Evolutionary conservation across 2,113 vertebrate species (phyloP).

Genomic region (Nibea albiflora): DNA sequence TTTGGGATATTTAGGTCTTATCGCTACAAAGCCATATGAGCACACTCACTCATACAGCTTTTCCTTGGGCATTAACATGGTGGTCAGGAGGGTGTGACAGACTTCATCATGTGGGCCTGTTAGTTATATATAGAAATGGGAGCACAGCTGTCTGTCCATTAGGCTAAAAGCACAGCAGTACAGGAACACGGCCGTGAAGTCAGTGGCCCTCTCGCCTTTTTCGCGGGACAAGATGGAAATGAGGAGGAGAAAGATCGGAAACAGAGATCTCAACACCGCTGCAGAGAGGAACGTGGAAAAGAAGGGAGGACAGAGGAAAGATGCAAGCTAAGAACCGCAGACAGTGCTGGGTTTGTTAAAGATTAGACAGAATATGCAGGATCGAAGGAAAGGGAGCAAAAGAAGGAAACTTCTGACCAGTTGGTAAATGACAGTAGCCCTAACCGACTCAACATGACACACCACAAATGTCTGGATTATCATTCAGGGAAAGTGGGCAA

Average conservation of each 20-base stretch:
- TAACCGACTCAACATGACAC: not conserved
- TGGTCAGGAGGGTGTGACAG: conserved; percentile 54
- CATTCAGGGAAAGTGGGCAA: not conserved
- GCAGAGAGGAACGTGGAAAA: not conserved
- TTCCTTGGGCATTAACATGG: conserved; percentile 13
- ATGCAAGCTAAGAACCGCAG: not conserved
- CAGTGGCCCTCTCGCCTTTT: conserved; percentile 20
- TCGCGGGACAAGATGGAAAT: not conserved
- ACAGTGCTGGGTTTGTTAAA: not conserved
- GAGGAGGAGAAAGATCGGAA: conserved; percentile 1
- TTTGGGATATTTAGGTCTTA: not conserved
- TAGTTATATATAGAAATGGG: conserved; percentile 80
- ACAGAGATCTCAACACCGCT: conserved; percentile 2
- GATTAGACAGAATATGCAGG: not conserved
- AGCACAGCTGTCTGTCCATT: conserved; percentile 79
- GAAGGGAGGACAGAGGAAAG: not conserved
- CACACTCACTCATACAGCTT: not conserved
- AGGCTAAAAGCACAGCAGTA: conserved; percentile 72
- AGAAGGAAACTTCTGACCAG: not conserved
- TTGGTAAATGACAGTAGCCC: conserved; percentile 2
- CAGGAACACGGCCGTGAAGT: conserved; percentile 26
- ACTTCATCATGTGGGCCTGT: conserved; percentile 62
- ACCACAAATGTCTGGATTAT: too few relatives aligned
- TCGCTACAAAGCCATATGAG: not conserved
- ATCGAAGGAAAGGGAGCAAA: not conserved